phyloP scores from a whole-genome alignment of 2,888 invertebrate genomes.

The Amphipyra tragopoginis region DNA sequence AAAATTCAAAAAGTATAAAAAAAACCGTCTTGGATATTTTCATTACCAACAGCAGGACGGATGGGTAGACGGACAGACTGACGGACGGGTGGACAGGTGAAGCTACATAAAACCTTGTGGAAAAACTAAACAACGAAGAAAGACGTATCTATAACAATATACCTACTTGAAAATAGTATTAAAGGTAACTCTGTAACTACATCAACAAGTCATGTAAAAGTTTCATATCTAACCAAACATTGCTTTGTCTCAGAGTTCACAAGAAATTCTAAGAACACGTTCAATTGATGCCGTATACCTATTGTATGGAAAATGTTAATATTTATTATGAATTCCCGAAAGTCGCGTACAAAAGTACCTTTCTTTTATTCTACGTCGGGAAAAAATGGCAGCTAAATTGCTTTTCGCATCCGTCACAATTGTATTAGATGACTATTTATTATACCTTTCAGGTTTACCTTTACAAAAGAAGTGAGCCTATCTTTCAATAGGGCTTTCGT shows the following conservation, averaged over 20 bases:
- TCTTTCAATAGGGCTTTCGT: slow-evolving; percentile 9
- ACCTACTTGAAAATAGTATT: slow-evolving; percentile 6
- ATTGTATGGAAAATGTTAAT: slow-evolving; percentile 23
- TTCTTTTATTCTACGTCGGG: slow-evolving; percentile 24
- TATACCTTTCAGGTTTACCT: slow-evolving; percentile 28
- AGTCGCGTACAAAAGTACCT: slow-evolving; percentile 37
- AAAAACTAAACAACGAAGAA: slow-evolving; percentile 9
- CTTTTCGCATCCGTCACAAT: slow-evolving; percentile 48
- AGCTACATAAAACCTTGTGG: slow-evolving; percentile 4
- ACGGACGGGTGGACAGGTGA: slow-evolving; percentile 34
- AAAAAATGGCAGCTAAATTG: slow-evolving; percentile 44
- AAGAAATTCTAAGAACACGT: slow-evolving; percentile 13
- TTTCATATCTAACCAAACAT: not conserved
- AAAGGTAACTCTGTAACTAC: slow-evolving; percentile 1
- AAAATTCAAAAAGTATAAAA: slow-evolving; percentile 3
- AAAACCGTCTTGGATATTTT: slow-evolving; percentile 21
- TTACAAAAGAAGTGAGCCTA: slow-evolving; percentile 19
- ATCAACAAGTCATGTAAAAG: slow-evolving; percentile 1
- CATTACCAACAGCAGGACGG: slow-evolving; percentile 24
- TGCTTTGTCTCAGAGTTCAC: not conserved
- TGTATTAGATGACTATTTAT: slow-evolving; percentile 46
- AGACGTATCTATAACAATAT: not conserved
- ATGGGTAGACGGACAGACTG: slow-evolving; percentile 27
- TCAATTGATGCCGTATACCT: slow-evolving; percentile 9
- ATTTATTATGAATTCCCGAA: slow-evolving; percentile 36